Percentiles rank a stretch among this genome's conserved stretches.
phyloP scores from a whole-genome alignment of 2,113 vertebrate species.

The Theristicus caerulescens region DNA sequence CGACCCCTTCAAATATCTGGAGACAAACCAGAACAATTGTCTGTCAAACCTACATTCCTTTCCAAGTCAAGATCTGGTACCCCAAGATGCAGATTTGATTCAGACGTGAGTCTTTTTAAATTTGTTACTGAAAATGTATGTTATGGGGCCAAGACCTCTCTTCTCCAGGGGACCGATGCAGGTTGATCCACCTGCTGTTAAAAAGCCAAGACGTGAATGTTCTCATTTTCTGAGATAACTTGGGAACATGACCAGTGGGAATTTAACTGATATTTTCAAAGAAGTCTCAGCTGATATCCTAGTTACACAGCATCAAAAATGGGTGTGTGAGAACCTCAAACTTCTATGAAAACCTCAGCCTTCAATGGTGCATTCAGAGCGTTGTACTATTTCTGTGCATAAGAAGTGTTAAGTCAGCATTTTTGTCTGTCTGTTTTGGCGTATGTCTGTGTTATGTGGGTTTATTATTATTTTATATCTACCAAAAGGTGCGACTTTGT shows the following conservation, averaged over 20 bases:
- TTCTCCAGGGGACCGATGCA: background rate
- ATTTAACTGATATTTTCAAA: background rate
- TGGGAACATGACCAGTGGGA: background rate
- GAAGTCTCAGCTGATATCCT: background rate
- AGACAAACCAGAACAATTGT: conserved; percentile 86
- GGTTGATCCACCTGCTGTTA: background rate
- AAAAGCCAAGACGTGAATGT: background rate
- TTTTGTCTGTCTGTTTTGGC: background rate
- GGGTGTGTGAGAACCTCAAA: background rate
- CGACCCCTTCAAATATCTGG: conserved; percentile 83
- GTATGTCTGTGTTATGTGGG: background rate
- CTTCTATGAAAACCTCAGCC: background rate
- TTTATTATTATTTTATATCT: background rate
- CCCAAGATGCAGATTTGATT: conserved; percentile 84
- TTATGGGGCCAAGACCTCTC: background rate
- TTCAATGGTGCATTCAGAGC: background rate
- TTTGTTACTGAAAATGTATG: background rate
- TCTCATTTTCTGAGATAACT: background rate
- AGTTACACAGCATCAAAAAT: background rate
- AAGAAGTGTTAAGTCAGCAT: background rate
- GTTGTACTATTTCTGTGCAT: background rate
- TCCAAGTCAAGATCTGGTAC: conserved; percentile 76
- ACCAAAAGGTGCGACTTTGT: background rate
- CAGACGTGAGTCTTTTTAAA: conserved; percentile 79
- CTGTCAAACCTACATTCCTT: conserved; percentile 87